Evolutionary conservation across 2,113 vertebrate species (phyloP), one percentile per base, ranked within the genome.

Genomic region (Plectropomus leopardus): DNA sequence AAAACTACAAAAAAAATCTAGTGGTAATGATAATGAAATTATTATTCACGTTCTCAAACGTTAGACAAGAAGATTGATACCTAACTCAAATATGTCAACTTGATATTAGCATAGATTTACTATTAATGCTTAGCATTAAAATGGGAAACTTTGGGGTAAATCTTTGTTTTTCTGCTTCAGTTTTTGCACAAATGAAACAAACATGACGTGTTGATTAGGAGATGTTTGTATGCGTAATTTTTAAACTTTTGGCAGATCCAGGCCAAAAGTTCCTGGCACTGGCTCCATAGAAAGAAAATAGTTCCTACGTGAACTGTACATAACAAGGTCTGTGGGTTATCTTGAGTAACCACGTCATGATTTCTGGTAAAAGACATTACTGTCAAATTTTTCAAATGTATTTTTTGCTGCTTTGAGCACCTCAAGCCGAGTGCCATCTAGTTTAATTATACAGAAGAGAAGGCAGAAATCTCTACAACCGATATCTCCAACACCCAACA

Each of bases 41-140:
- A 15, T 36, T 26, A 24, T 59, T 76, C 21, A 61, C 14, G 17
- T 58, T 65, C 15, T 28, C 50, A 30, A 63, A 36, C 45, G 15
- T 48, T 17, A 23, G 59, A 47, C 10, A 13, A 70, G 36, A 64
- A 16, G 16, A 72, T 40, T 17, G 54, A 64, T 32, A 44, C 44
- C 44, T 17, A 8, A 50, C 19, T 64, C 17, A 17, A 6, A n/a
- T 14, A 1, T 16, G n/a, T 32, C 3, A 0, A 17, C 45, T 68
- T 26, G 67, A 30, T 19, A 44, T 42, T 11, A 60, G n/a, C n/a
- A n/a, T n/a, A n/a, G n/a, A n/a, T n/a, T n/a, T n/a, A n/a, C n/a
- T 1, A 23, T 16, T 76, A 76, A n/a, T n/a, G 66, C 44, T 65
- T 71, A 72, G 73, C 32, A 45, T 53, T 30, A 54, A 10, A 21